Evolutionary conservation across 1,140 invertebrate genomes (phyloP).

Genomic region (Meteorus sp.): DNA sequence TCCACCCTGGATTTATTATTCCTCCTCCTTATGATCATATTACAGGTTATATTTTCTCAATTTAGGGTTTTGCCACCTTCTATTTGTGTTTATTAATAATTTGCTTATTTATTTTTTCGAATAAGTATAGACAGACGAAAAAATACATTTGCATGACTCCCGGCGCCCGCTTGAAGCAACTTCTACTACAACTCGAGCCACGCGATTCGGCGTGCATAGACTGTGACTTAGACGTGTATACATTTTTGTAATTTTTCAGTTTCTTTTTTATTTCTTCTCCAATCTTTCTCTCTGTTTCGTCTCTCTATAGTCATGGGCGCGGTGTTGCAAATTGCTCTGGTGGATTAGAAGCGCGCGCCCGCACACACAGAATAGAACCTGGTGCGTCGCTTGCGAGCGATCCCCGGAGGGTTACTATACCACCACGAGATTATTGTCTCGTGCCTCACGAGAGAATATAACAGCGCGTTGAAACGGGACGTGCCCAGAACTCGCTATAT

Average conservation of each 20-base stretch:
- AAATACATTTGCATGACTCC: conserved; percentile 16
- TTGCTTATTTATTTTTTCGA: neutral
- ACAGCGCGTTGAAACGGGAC: neutral
- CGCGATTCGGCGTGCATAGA: conserved; percentile 12
- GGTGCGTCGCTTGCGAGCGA: neutral
- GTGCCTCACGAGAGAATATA: conserved; percentile 38
- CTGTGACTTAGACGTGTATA: neutral
- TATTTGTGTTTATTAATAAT: neutral
- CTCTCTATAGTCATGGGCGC: conserved; percentile 25
- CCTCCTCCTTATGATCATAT: too few relatives aligned
- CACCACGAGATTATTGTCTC: conserved; percentile 44
- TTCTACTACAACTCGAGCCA: neutral
- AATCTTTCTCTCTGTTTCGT: conserved; percentile 32
- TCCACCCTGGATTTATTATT: too few relatives aligned
- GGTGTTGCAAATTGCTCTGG: conserved; percentile 40
- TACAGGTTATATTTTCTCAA: too few relatives aligned
- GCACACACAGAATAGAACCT: conserved; percentile 34
- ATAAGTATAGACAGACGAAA: neutral
- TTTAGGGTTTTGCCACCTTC: too few relatives aligned
- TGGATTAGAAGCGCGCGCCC: conserved; percentile 44
- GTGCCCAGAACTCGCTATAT: neutral
- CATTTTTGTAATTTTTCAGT: conserved; percentile 11
- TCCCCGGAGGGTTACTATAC: conserved; percentile 3
- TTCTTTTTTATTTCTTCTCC: neutral
- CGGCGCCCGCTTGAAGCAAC: conserved; percentile 4